These are phyloP conservation scores for Microcebus jonahi DNA, from an alignment of 2,113 vertebrate species.

Conservation along the genomic window DNA sequence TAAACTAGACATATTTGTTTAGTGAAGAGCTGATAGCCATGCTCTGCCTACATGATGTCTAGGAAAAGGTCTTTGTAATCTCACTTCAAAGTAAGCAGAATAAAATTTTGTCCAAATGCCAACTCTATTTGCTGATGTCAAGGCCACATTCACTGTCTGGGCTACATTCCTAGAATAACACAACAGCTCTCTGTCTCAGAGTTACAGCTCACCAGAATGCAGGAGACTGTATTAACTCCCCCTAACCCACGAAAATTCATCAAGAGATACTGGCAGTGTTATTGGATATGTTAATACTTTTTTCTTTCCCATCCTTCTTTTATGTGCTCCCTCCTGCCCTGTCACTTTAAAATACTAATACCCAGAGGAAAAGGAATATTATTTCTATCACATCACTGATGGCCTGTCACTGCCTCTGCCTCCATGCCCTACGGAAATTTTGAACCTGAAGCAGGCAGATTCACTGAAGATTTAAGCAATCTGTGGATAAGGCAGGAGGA, in stretches of 20 bases:
- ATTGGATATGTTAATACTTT: not conserved
- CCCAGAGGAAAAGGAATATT: not conserved
- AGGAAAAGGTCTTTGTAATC: not conserved
- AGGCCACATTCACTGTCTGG: not conserved
- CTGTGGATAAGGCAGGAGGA: not conserved
- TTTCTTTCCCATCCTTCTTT: not conserved
- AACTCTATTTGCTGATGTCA: not conserved
- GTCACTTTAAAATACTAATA: not conserved
- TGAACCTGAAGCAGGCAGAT: not conserved
- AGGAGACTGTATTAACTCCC: not conserved
- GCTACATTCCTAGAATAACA: not conserved
- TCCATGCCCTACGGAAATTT: not conserved
- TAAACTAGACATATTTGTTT: not conserved
- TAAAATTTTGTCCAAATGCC: not conserved
- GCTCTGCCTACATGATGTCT: not conserved
- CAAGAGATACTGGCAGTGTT: not conserved
- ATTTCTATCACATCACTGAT: not conserved
- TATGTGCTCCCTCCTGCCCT: not conserved
- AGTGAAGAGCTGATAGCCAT: not conserved
- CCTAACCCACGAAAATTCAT: not conserved
- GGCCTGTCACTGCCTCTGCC: not conserved
- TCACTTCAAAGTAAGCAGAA: not conserved
- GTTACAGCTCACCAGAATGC: not conserved
- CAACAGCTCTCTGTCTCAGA: not conserved
- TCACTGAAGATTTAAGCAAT: not conserved